phyloP scores from a whole-genome alignment of 2,113 vertebrate genomes.

The Odobenus rosmarus region DNA sequence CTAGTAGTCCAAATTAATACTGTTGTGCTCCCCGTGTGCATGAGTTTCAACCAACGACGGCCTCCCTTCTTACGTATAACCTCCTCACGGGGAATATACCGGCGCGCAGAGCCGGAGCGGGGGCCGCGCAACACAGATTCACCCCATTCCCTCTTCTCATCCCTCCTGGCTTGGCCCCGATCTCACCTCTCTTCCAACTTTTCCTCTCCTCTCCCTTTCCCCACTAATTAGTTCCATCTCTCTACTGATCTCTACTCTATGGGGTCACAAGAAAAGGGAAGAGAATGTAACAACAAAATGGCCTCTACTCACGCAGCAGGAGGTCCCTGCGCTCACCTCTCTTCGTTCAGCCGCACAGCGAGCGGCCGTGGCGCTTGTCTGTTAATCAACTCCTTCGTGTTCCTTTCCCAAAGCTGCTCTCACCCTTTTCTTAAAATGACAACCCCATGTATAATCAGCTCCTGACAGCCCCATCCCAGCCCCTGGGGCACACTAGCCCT shows the following conservation, averaged over 20 bases:
- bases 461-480: neutral
- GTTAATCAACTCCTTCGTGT: neutral
- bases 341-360: neutral
- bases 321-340: neutral
- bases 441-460: neutral
- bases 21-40: neutral
- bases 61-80: neutral
- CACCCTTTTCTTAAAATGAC: neutral
- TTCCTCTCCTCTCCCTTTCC: neutral
- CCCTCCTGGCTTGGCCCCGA: neutral
- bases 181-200: no score
- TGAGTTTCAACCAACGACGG: neutral
- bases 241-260: neutral
- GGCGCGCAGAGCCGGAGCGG: fast-evolving
- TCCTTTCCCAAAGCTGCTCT: neutral
- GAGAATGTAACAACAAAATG: neutral
- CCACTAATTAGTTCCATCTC: neutral
- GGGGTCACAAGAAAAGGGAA: neutral
- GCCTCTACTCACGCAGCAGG: neutral
- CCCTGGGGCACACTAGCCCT: neutral
- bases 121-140: neutral
- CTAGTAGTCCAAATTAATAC: neutral
- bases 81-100: neutral
- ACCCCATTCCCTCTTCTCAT: neutral
- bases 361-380: neutral